Evolutionary conservation across 2,113 vertebrate genomes (phyloP).

Genomic region (Dascyllus trimaculatus): DNA sequence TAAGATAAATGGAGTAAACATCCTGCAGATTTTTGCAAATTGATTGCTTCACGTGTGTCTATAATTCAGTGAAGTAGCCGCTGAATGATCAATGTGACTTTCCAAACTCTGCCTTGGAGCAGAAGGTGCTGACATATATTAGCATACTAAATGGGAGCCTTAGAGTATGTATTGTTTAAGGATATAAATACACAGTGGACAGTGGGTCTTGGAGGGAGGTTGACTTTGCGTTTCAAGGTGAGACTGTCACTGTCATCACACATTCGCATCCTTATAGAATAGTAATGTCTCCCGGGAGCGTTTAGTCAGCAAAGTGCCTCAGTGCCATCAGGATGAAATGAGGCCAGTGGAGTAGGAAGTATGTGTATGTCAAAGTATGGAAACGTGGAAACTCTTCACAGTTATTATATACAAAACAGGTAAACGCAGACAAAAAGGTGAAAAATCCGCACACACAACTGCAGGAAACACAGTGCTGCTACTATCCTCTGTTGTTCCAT

Average conservation of each 20-base stretch:
- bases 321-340: conserved; percentile 12
- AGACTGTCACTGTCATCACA: conserved; percentile 30
- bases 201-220: conserved; percentile 23
- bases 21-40: neutral
- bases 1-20: conserved; percentile 16
- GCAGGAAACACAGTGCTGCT: neutral
- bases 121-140: conserved; percentile 24
- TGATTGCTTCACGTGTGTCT: neutral
- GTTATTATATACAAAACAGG: neutral
- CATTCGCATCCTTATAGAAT: conserved; percentile 37
- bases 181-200: conserved; percentile 6
- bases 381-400: neutral
- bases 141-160: conserved; percentile 28
- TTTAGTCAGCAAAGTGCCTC: conserved; percentile 29
- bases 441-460: neutral
- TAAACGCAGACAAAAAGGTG: neutral
- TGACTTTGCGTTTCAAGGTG: conserved; percentile 66
- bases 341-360: neutral
- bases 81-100: conserved; percentile 20
- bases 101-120: neutral
- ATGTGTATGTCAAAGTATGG: no score
- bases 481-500: neutral
- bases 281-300: conserved; percentile 50
- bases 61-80: conserved; percentile 10
- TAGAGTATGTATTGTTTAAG: neutral